Evolutionary conservation across 2,888 invertebrate species (phyloP).

Genomic region (Choristoneura rosaceana): DNA sequence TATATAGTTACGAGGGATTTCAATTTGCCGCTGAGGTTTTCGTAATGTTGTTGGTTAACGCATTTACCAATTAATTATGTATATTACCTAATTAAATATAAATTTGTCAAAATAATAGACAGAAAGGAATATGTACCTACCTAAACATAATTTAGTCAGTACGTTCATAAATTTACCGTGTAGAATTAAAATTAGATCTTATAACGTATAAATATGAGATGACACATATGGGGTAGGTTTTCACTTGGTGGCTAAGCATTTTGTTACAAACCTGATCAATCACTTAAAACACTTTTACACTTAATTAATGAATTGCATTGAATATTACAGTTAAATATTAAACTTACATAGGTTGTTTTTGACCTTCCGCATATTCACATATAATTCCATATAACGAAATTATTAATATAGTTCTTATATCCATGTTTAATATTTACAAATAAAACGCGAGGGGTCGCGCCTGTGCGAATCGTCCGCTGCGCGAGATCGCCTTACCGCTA

Average conservation of each 20-base stretch:
- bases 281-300: neutral
- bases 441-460: constrained; percentile 58
- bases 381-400: constrained; percentile 57
- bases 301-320: neutral
- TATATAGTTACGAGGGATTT: too few relatives aligned
- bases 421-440: constrained; percentile 70
- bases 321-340: neutral
- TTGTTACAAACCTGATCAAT: neutral
- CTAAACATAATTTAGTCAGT: too few relatives aligned
- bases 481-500: constrained; percentile 70
- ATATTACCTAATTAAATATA: too few relatives aligned
- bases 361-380: constrained; percentile 61
- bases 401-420: constrained; percentile 62
- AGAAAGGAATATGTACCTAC: too few relatives aligned
- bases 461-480: constrained; percentile 67
- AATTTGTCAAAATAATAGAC: too few relatives aligned
- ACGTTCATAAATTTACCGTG: neutral
- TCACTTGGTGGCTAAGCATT: neutral
- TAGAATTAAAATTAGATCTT: too few relatives aligned
- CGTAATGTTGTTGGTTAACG: too few relatives aligned
- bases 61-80: too few relatives aligned
- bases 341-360: constrained; percentile 69
- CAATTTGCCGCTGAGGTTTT: too few relatives aligned
- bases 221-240: neutral
- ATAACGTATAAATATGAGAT: too few relatives aligned